Evolutionary conservation across 2,888 invertebrate species (phyloP), one percentile per base, ranked within the genome.

Genomic region (Chironomus riparius): DNA sequence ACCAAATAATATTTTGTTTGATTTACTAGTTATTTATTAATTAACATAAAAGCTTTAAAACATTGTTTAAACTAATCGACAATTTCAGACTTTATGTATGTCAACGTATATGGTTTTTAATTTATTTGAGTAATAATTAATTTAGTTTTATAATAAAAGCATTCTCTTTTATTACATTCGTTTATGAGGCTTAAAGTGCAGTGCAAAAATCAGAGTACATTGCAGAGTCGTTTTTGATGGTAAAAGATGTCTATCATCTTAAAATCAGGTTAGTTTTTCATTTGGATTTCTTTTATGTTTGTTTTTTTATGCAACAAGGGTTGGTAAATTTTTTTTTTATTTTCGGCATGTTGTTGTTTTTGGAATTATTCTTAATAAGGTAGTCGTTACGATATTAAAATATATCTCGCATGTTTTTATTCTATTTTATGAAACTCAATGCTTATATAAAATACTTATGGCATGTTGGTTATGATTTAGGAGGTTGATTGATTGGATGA

Each of bases 71-170:
- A 65, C 22, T 71, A 71, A 71, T 71, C 71, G 71, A 71, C 71
- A 71, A 50, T 65, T 56, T 71, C 71, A 71, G 71, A 71, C 71
- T 50, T 71, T 50, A 71, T 50, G 56, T 47, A 70, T 70, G 70
- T 47, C 70, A 70, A 70, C 70, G 18, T 38, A 70, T 18, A 22
- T 18, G 18, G 18, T 38, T 38, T 18, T 56, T 56, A 15, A 56
- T 56, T 56, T 56, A 6, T 56, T n/a, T 65, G 24, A 65, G 21
- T 21, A 65, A 21, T 24, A 24, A 24, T 65, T 65, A 65, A 24
- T 24, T 13, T 65, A 13, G 24, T 56, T 56, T 10, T 24, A 21
- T 65, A 13, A 65, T 18, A 65, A 65, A 65, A 65, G 65, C 65
- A 38, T 38, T 38, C 10, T 38, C 38, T 38, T 38, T 38, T 38